Percentiles rank a stretch among this genome's conserved stretches.
phyloP scores from a whole-genome alignment of 2,797 vertebrate genomes.

The Ceryle rudis region DNA sequence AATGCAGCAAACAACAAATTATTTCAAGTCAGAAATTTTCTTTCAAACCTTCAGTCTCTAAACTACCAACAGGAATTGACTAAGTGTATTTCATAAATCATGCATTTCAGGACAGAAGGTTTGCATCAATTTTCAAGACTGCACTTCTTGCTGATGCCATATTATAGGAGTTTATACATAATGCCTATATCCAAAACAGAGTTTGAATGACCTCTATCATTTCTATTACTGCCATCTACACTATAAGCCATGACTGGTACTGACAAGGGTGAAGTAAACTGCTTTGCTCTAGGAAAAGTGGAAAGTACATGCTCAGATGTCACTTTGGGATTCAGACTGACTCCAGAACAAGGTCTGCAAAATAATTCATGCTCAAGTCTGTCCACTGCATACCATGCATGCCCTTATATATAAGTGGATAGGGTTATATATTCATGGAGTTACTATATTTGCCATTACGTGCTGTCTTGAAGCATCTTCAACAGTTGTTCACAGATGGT shows the following conservation, averaged over 20 bases:
- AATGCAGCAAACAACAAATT: not conserved
- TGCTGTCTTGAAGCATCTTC: not conserved
- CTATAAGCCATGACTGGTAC: not conserved
- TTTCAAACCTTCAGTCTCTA: not conserved
- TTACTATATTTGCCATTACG: not conserved
- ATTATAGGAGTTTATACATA: not conserved
- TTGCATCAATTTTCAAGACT: not conserved
- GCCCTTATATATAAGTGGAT: not conserved
- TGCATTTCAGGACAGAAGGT: not conserved
- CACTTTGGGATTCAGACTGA: not conserved
- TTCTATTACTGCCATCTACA: not conserved
- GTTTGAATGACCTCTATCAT: not conserved
- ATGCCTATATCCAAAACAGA: not conserved
- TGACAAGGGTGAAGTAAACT: not conserved
- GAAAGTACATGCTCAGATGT: not conserved
- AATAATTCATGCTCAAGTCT: not conserved
- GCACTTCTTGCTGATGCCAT: not conserved
- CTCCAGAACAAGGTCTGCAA: not conserved
- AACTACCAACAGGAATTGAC: not conserved
- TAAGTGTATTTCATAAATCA: not conserved
- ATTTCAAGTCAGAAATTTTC: not conserved
- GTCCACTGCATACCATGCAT: not conserved
- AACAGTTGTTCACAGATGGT: not conserved
- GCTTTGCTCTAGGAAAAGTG: not conserved
- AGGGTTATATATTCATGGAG: not conserved